A percentile compares a stretch with the other conserved stretches of the same genome.
Evolutionary conservation across 2,113 vertebrate genomes (phyloP).

Genomic region (Tachuris rubrigastra): DNA sequence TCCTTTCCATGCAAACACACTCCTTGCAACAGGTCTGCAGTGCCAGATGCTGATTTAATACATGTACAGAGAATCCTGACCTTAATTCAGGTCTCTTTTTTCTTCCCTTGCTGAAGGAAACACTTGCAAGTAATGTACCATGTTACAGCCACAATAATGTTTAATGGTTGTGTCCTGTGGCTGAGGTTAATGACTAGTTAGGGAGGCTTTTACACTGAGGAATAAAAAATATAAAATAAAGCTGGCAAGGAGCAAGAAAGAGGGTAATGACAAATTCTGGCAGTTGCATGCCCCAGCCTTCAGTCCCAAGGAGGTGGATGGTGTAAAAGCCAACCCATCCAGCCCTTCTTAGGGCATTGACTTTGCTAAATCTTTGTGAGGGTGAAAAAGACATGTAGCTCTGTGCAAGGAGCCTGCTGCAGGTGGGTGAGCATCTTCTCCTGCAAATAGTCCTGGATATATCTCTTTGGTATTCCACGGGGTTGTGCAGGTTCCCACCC

Average conservation of each 20-base stretch:
- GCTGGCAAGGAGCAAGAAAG: not conserved
- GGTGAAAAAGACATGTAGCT: accelerated
- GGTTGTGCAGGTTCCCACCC: not conserved
- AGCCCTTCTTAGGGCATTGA: not conserved
- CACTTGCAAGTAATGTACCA: conserved; percentile 38
- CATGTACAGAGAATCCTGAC: not conserved
- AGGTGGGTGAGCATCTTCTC: not conserved
- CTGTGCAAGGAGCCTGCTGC: not conserved
- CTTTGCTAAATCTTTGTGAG: not conserved
- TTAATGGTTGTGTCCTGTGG: conserved; percentile 39
- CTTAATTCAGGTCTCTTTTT: not conserved
- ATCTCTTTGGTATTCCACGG: not conserved
- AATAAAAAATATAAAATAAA: conserved; percentile 18
- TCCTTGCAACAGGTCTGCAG: not conserved
- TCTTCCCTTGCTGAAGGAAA: conserved; percentile 1
- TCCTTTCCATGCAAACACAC: not conserved
- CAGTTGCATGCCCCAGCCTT: not conserved
- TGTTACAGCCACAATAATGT: conserved; percentile 54
- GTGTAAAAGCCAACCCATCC: not conserved
- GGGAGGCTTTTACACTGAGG: conserved; percentile 1
- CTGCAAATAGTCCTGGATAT: not conserved
- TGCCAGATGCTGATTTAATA: not conserved
- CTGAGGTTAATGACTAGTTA: conserved; percentile 56
- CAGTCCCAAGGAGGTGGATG: not conserved
- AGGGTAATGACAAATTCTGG: not conserved